phyloP scores from a whole-genome alignment of 2,797 vertebrate genomes.

The Myioborus melanocephalus region DNA sequence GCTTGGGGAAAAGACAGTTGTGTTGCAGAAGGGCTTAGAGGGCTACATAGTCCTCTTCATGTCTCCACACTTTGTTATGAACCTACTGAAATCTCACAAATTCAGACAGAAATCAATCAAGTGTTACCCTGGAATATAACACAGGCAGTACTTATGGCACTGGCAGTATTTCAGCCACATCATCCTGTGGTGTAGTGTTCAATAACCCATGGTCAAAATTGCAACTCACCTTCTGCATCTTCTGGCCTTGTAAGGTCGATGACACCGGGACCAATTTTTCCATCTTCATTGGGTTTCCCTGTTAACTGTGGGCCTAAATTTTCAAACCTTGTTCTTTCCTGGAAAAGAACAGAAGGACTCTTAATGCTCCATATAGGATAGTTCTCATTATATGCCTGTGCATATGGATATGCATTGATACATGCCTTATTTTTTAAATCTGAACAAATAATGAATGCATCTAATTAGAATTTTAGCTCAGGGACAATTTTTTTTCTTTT shows the following conservation, averaged over 20 bases:
- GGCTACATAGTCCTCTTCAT: not conserved
- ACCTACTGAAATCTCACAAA: not conserved
- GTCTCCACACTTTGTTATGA: not conserved
- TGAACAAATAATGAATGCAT: conserved; percentile 5
- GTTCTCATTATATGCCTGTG: not conserved
- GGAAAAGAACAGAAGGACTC: conserved; percentile 62
- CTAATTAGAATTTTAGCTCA: conserved; percentile 41
- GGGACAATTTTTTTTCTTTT: not conserved
- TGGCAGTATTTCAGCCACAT: not conserved
- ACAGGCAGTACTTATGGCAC: not conserved
- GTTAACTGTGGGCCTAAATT: conserved; percentile 88
- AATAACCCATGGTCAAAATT: not conserved
- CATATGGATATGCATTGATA: not conserved
- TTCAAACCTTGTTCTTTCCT: conserved; percentile 96
- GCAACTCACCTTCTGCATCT: conserved; percentile 92
- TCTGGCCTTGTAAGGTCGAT: conserved; percentile 98
- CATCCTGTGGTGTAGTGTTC: not conserved
- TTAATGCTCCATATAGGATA: not conserved
- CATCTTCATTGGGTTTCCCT: conserved; percentile 91
- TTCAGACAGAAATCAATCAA: not conserved
- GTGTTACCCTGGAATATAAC: not conserved
- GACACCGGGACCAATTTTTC: conserved; percentile 93
- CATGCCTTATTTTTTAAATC: conserved; percentile 2
- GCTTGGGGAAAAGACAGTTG: not conserved
- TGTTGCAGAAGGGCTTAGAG: not conserved